Evolutionary conservation across 2,888 invertebrate genomes (phyloP).

Genomic region (Dasysyrphus albostriatus): DNA sequence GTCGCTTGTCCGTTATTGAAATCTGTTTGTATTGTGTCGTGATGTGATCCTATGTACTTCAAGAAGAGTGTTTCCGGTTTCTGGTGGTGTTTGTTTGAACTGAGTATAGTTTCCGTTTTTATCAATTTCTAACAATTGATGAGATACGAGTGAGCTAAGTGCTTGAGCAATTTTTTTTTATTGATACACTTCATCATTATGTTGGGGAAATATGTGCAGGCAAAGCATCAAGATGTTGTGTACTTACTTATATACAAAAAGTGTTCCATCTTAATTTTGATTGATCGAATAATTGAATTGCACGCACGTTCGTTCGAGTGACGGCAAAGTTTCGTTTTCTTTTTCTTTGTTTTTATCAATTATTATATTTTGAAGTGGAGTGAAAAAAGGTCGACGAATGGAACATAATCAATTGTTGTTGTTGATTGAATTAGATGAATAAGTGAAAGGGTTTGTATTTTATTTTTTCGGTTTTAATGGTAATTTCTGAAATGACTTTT

Average conservation of each 20-base stretch:
- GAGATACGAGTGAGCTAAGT: slow-evolving; percentile 15
- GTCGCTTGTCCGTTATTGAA: background rate
- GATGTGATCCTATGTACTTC: background rate
- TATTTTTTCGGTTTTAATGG: background rate
- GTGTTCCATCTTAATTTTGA: slow-evolving; percentile 28
- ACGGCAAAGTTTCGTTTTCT: background rate
- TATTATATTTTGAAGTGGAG: slow-evolving; percentile 3
- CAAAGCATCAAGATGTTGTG: background rate
- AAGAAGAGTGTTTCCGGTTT: slow-evolving; percentile 25
- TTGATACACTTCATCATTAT: slow-evolving; percentile 25
- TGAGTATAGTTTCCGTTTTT: slow-evolving; percentile 7
- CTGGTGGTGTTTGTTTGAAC: slow-evolving; percentile 11
- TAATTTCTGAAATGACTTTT: background rate
- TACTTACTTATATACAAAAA: too few relatives aligned
- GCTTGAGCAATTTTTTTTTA: slow-evolving; percentile 5
- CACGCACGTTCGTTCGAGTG: slow-evolving; percentile 52
- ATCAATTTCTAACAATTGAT: slow-evolving; percentile 15
- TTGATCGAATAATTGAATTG: slow-evolving; percentile 67
- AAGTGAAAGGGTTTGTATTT: slow-evolving; percentile 3
- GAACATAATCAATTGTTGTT: slow-evolving; percentile 9
- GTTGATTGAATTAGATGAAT: slow-evolving; percentile 15
- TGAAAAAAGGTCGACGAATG: slow-evolving; percentile 3
- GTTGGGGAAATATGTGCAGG: slow-evolving; percentile 10
- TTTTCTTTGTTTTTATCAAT: slow-evolving; percentile 2
- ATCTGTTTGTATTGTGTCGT: slow-evolving; percentile 17